Conservation (phyloP, 2,797 vertebrate species). For the Staurois parvus region DNA sequence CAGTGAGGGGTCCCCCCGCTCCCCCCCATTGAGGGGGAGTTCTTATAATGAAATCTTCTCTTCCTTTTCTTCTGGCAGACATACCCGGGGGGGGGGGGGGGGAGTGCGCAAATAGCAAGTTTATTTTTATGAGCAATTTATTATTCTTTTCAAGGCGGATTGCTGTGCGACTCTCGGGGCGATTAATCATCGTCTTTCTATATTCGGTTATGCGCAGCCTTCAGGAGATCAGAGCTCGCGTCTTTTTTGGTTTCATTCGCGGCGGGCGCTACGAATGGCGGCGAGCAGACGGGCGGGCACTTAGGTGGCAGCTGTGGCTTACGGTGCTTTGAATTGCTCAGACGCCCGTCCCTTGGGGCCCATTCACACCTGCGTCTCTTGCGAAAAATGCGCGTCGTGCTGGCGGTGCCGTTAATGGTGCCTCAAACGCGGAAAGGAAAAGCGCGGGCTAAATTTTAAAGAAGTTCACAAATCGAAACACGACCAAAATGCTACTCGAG, state of each 20-base stretch:
- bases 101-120: background rate
- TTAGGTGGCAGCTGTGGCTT: too few relatives aligned
- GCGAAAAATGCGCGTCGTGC: too few relatives aligned
- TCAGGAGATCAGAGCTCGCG: background rate
- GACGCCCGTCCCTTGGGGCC: too few relatives aligned
- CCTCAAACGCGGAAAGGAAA: too few relatives aligned
- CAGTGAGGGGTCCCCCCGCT: background rate
- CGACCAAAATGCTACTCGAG: too few relatives aligned
- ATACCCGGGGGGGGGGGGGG: background rate
- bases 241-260: too few relatives aligned
- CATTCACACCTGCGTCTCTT: too few relatives aligned
- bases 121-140: constrained; percentile 10
- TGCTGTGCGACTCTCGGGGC: background rate
- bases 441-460: too few relatives aligned
- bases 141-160: background rate
- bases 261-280: background rate
- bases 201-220: background rate
- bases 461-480: too few relatives aligned
- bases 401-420: too few relatives aligned
- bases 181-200: background rate
- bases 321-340: too few relatives aligned
- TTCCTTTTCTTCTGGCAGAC: constrained; percentile 4
- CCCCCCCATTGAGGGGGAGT: background rate
- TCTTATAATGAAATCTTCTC: constrained; percentile 8
- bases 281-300: too few relatives aligned